Conservation (phyloP, 2,113 vertebrate species). For the Dolichallabes microphthalmus region DNA sequence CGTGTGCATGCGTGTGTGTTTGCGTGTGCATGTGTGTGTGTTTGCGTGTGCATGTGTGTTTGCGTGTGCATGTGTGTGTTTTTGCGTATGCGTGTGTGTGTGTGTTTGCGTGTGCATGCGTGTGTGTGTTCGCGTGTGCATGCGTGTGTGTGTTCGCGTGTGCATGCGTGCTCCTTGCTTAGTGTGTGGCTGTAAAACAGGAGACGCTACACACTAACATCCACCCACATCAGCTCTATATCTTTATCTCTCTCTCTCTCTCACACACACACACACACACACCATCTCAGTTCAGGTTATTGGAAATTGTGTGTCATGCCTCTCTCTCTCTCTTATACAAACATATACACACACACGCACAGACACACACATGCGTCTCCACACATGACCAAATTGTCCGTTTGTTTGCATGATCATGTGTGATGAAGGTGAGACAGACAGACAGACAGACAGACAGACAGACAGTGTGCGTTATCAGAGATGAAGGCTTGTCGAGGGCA, state of each 20-base stretch:
- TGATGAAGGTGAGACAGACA: background rate
- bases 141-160: too few relatives aligned
- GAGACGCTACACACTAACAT: background rate
- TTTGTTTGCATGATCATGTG: background rate
- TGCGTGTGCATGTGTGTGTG: too few relatives aligned
- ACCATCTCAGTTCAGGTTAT: background rate
- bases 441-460: background rate
- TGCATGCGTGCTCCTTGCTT: background rate
- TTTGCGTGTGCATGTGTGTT: too few relatives aligned
- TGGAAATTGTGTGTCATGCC: background rate
- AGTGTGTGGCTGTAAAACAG: background rate
- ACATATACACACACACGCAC: background rate
- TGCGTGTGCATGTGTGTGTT: too few relatives aligned
- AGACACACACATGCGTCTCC: background rate
- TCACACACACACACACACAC: background rate
- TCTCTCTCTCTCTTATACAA: background rate
- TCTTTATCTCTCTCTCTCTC: background rate
- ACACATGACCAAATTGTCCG: background rate
- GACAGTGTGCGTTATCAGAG: background rate
- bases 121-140: background rate
- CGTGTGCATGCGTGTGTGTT: too few relatives aligned
- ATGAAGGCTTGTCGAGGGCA: background rate
- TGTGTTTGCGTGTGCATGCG: background rate
- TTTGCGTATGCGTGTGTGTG: too few relatives aligned
- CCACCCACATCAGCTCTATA: background rate